Conservation (phyloP, 2,888 invertebrate genomes). For the Xanthorhoe spadicearia region DNA sequence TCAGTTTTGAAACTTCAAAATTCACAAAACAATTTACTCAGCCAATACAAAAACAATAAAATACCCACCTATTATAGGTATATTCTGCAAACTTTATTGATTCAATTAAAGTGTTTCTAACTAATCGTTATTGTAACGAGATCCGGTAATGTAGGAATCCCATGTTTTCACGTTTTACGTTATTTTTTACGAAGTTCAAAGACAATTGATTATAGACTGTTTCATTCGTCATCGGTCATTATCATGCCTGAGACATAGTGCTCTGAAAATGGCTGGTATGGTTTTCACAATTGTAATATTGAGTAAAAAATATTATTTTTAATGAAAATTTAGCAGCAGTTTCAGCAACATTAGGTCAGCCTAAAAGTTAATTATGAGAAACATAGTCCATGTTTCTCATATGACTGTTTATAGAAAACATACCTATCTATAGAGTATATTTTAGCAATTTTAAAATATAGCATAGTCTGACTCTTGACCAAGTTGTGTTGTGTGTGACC, state of each 20-base stretch:
- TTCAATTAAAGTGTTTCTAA: not conserved
- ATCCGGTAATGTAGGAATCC: conserved; percentile 12
- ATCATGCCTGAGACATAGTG: conserved; percentile 12
- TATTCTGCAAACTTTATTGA: not conserved
- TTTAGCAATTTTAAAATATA: too few relatives aligned
- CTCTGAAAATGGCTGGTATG: not conserved
- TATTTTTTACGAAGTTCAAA: conserved; percentile 9
- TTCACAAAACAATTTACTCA: not conserved
- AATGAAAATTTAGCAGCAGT: too few relatives aligned
- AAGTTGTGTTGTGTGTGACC: too few relatives aligned
- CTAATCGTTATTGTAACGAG: not conserved
- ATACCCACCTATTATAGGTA: not conserved
- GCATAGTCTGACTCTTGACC: too few relatives aligned
- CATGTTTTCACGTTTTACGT: conserved; percentile 3
- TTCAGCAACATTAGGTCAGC: too few relatives aligned
- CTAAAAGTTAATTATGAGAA: too few relatives aligned
- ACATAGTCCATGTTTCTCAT: too few relatives aligned
- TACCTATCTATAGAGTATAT: too few relatives aligned
- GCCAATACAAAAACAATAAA: not conserved
- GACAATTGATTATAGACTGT: conserved; percentile 13
- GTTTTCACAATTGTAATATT: too few relatives aligned
- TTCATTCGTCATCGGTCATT: conserved; percentile 6
- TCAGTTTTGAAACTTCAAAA: too few relatives aligned
- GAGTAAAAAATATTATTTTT: too few relatives aligned
- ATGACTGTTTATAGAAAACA: too few relatives aligned